Evolutionary conservation across 2,888 invertebrate genomes (phyloP).

Genomic region (Rhimphoctona megacephalus): DNA sequence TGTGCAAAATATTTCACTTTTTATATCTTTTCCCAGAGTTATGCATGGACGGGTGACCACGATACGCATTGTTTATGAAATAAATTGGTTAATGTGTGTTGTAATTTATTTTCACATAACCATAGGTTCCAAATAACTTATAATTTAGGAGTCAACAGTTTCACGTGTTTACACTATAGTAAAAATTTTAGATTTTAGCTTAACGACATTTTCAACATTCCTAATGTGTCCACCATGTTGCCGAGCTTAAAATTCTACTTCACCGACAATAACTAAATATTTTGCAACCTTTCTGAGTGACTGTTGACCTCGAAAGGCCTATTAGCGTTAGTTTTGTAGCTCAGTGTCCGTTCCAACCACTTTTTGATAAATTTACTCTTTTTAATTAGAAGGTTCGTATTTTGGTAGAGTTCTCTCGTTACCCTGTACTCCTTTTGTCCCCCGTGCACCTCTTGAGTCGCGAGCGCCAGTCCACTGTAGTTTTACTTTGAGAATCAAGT

Average conservation of each 20-base stretch:
- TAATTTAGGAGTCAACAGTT: neutral
- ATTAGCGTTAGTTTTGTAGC: constrained; percentile 40
- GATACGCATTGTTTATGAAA: too few relatives aligned
- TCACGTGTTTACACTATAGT: neutral
- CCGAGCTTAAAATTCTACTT: neutral
- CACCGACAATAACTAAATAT: constrained; percentile 20
- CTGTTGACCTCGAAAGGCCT: constrained; percentile 29
- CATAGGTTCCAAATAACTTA: neutral
- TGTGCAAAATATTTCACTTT: neutral
- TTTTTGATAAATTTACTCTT: constrained; percentile 77
- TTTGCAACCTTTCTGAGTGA: neutral
- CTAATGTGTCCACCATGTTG: neutral
- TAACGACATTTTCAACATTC: neutral
- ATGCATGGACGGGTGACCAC: neutral
- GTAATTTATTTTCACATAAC: too few relatives aligned
- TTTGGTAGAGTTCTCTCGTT: constrained; percentile 75
- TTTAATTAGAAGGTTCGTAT: constrained; percentile 80
- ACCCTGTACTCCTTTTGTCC: constrained; percentile 44
- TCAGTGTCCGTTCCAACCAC: neutral
- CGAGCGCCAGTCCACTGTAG: constrained; percentile 47
- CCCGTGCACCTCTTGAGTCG: constrained; percentile 11
- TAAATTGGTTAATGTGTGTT: too few relatives aligned
- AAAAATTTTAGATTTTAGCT: neutral
- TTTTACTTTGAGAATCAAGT: constrained; percentile 79
- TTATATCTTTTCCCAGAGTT: neutral